phyloP scores from a whole-genome alignment of 2,888 invertebrate genomes.

The Tenthredo notha region DNA sequence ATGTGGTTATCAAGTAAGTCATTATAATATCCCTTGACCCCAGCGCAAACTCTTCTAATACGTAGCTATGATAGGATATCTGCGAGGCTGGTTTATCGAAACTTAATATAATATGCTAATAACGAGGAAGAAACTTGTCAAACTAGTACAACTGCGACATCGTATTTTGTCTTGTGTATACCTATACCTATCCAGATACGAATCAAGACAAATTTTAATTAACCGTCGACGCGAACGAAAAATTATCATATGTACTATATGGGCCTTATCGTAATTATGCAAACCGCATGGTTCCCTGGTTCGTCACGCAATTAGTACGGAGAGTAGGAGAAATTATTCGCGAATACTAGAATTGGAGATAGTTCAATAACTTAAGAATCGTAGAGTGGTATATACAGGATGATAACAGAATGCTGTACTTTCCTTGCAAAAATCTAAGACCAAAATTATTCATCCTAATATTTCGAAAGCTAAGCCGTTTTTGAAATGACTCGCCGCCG shows the following conservation, averaged over 20 bases:
- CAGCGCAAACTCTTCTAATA: neutral
- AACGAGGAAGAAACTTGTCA: neutral
- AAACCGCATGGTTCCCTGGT: neutral
- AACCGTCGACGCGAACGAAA: neutral
- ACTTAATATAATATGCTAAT: neutral
- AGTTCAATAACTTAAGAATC: too few relatives aligned
- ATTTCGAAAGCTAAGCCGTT: too few relatives aligned
- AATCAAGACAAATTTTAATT: neutral
- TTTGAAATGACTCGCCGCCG: too few relatives aligned
- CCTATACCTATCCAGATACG: too few relatives aligned
- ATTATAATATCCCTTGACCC: neutral
- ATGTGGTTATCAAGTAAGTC: conserved; percentile 42
- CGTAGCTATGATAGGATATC: neutral
- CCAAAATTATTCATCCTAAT: too few relatives aligned
- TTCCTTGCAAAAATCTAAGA: too few relatives aligned
- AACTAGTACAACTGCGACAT: neutral
- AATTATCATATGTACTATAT: too few relatives aligned
- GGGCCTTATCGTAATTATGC: neutral
- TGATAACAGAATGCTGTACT: too few relatives aligned
- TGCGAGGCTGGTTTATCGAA: neutral
- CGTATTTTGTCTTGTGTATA: too few relatives aligned
- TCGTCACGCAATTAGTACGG: neutral
- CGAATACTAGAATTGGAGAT: too few relatives aligned
- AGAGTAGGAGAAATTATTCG: neutral
- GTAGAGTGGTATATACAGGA: too few relatives aligned